Conservation (phyloP, 37 sponge, comb jelly and placozoan species). For the Diacarnus erythraeanus region DNA sequence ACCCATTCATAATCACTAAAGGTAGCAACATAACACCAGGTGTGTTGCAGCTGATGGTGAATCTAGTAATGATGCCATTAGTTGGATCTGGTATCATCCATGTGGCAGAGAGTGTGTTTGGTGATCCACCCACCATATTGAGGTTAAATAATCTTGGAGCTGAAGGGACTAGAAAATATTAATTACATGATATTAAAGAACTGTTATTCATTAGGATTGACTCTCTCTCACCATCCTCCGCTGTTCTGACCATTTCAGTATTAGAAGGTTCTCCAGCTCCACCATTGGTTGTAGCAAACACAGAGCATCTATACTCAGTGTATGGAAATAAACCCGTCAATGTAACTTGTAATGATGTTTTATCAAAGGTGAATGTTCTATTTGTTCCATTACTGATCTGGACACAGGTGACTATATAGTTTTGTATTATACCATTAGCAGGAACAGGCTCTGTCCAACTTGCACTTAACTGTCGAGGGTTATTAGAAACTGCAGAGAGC, state of each 20-base stretch:
- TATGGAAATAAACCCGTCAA: background rate
- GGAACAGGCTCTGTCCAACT: constrained; percentile 25
- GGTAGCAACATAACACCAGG: no score
- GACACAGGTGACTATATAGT: constrained; percentile 31
- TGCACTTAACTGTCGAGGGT: constrained; percentile 6
- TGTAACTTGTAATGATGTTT: background rate
- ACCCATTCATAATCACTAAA: no score
- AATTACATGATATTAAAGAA: no score
- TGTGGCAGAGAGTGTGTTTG: no score
- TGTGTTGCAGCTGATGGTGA: no score
- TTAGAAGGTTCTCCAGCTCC: constrained; percentile 39
- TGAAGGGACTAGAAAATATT: no score
- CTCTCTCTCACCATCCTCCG: constrained; percentile 39
- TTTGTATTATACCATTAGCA: constrained; percentile 38
- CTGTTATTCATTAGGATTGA: no score
- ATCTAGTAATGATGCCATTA: no score
- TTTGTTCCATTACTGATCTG: background rate
- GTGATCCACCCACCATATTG: no score
- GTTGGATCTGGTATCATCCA: no score
- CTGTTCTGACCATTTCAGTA: constrained; percentile 7
- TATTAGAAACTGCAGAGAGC: background rate
- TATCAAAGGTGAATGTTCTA: background rate
- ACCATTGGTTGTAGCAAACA: constrained; percentile 49
- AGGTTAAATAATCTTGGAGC: no score
- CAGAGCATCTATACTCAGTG: constrained; percentile 50